Base-by-base conservation (phyloP, 2,888 invertebrate species). In the Drosophila peninsularis region DNA sequence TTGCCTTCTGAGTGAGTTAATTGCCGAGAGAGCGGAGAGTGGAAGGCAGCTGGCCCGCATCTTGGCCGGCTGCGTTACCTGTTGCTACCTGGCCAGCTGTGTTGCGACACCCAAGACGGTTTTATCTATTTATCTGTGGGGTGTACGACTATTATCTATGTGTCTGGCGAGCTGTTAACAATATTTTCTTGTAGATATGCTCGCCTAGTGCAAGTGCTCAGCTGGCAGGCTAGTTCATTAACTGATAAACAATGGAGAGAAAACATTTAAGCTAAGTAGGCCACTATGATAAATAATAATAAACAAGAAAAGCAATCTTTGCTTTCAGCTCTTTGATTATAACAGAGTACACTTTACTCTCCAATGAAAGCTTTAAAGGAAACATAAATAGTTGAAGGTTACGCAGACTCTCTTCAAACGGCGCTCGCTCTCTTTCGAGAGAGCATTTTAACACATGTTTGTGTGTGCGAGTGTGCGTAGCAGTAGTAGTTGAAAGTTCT, bases 61-160 rank as follows among this genome's bases (percentile, higher is more conserved):
- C 63, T 68, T 67, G 52, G 68, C 45, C 55, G 60, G 36, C 53
- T 30, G 27, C 6, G 6, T 77, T 81, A 80, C 87, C 82, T 84
- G 80, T 74, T 62, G 56, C 53, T 82, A 64, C 84, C 78, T 75
- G 75, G 45, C 36, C 32, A 44, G 63, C 37, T 34, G 63, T 71
- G 68, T 83, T 86, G 79, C 87, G 67, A 80, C 83, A 83, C 84
- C 80, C 84, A 78, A 66, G 75, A 64, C 71, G 67, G 62, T 64
- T 71, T 57, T 78, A 80, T 74, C 77, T 50, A 58, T 47, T 50
- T 67, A 73, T 82, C 80, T 74, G 52, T 55, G 60, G 42, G 53
- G 66, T 62, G 50, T 61, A 45, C 61, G 9, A 42, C 34, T 60
- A 63, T 54, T 80, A 83, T 75, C 75, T 72, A 53, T 71, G 65